These are phyloP conservation scores for Dissostichus mawsoni DNA, from an alignment of 2,113 vertebrate genomes.

Conservation along the genomic window DNA sequence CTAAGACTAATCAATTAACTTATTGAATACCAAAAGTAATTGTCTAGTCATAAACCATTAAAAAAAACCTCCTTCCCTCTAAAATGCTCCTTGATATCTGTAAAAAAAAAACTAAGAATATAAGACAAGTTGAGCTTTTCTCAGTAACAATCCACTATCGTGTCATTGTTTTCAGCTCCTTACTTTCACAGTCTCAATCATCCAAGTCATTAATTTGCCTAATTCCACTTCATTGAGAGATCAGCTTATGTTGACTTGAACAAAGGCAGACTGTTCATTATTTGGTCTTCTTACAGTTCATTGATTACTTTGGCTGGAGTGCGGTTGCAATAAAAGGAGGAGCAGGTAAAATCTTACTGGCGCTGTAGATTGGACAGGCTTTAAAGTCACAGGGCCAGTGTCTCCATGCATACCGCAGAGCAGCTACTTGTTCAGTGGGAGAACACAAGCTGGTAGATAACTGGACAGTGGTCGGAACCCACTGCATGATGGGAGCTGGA, in stretches of 20 bases:
- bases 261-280: neutral
- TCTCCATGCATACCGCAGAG: too few relatives aligned
- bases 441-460: too few relatives aligned
- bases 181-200: neutral
- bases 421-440: too few relatives aligned
- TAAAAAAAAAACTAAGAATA: neutral
- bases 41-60: neutral
- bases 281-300: neutral
- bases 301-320: neutral
- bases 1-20: neutral
- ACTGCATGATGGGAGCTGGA: constrained; percentile 60
- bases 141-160: neutral
- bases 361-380: too few relatives aligned
- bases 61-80: neutral
- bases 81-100: neutral
- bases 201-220: neutral
- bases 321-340: constrained; percentile 82
- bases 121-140: neutral
- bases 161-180: neutral
- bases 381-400: too few relatives aligned
- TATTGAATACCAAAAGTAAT: neutral
- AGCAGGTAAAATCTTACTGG: constrained; percentile 81
- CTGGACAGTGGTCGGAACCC: constrained; percentile 1
- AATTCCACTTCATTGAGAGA: too few relatives aligned
- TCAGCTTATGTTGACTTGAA: neutral